Base-by-base conservation (phyloP, 2,888 invertebrate genomes). In the Apeira syringaria region DNA sequence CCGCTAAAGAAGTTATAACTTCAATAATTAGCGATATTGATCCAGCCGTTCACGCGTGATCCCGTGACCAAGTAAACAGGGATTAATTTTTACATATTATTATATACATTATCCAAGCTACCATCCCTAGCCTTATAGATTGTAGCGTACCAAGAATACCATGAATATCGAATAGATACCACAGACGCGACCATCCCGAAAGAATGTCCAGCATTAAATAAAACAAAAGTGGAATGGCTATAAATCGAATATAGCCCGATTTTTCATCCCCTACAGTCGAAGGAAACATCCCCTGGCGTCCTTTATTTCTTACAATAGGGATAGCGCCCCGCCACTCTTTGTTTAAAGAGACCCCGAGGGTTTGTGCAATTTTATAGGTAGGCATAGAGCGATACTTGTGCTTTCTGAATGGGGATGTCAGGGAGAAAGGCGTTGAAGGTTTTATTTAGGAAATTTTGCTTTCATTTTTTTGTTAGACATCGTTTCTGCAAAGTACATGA, bases 231-330 rank as follows among this genome's bases (percentile, higher is more conserved):
- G 27, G 33, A 34, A 26, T 17, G 26, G 7, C 35, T 30, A 40
- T 50, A 50, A 53, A 53, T 53, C 50, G 50, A 53, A 50, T 45
- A 38, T 42, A 22, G 32, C 39, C 49, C 47, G 37, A 53, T 56
- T 49, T 53, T 53, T 56, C 50, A 50, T 49, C 47, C 43, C 41
- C 41, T 40, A 35, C 5, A 29, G 13, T 38, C 26, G 34, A 45
- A 31, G 33, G 25, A 32, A 33, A 39, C 35, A 26, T 18, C 35
- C 30, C 35, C 30, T 10, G 17, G 44, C 42, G 49, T 49, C 46
- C 46, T 47, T 54, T 45, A 45, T 51, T 54, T 47, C 44, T 38
- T 29, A 50, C 51, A 51, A 51, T 39, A 39, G 49, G 49, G 47
- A 37, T 46, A 31, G 40, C 27, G 18, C 38, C 15, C 15, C 41